These are phyloP conservation scores for Trissolcus brochymenae DNA, from an alignment of 2,888 invertebrate species.

Conservation along the genomic window DNA sequence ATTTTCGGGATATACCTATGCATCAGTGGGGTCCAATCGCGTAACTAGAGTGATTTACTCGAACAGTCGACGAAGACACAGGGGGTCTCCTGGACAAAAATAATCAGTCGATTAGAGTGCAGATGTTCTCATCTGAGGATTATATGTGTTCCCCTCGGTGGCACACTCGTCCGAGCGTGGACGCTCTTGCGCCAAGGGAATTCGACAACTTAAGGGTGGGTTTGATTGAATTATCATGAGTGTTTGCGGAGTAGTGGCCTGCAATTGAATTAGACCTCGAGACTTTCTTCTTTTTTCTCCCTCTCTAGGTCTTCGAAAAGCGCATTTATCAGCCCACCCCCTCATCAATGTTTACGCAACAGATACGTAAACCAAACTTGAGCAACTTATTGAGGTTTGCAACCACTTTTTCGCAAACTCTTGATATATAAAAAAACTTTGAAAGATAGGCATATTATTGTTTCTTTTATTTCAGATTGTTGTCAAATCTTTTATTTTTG, in stretches of 20 bases:
- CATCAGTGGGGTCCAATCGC: slow-evolving; percentile 22
- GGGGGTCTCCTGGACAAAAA: slow-evolving; percentile 58
- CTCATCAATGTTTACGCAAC: slow-evolving; percentile 32
- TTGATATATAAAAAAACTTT: too few relatives aligned
- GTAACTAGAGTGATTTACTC: slow-evolving; percentile 61
- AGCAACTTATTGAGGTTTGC: too few relatives aligned
- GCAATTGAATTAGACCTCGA: slow-evolving; percentile 74
- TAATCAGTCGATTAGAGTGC: slow-evolving; percentile 76
- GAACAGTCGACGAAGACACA: slow-evolving; percentile 43
- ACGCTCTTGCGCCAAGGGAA: slow-evolving; percentile 49
- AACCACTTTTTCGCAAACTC: too few relatives aligned
- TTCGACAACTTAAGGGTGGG: slow-evolving; percentile 61
- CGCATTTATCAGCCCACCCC: slow-evolving; percentile 51
- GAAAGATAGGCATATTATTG: too few relatives aligned
- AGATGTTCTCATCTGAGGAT: slow-evolving; percentile 75
- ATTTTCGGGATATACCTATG: neutral
- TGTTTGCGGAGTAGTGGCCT: slow-evolving; percentile 75
- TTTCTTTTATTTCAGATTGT: too few relatives aligned
- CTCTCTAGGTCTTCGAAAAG: slow-evolving; percentile 26
- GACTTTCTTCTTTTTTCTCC: slow-evolving; percentile 20
- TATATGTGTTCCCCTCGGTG: slow-evolving; percentile 66
- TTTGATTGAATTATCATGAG: slow-evolving; percentile 76
- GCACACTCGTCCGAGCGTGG: slow-evolving; percentile 31
- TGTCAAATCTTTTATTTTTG: neutral
- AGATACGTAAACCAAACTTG: slow-evolving; percentile 2